Evolutionary conservation across 2,113 vertebrate species (phyloP).

Genomic region (Pycnonotus jocosus): DNA sequence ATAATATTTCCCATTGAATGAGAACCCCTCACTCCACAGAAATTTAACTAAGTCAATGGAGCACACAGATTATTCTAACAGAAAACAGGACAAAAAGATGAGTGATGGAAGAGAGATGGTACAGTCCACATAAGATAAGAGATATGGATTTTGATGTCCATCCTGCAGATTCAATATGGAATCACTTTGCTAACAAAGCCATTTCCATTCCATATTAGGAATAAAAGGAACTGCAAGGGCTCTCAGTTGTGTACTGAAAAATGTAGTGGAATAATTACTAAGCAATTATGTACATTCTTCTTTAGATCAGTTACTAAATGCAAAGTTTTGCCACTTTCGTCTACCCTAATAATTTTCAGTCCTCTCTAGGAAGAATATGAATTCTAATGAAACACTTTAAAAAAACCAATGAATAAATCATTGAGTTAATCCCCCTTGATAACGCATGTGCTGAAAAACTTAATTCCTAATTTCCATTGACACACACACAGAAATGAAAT

Average conservation of each 20-base stretch:
- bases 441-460: background rate
- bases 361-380: background rate
- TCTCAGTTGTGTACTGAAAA: background rate
- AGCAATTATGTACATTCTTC: background rate
- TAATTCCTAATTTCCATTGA: constrained; percentile 28
- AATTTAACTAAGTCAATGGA: background rate
- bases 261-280: background rate
- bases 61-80: background rate
- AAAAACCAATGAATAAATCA: constrained; percentile 40
- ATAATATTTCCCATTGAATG: background rate
- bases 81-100: background rate
- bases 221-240: background rate
- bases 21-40: background rate
- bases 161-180: background rate
- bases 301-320: background rate
- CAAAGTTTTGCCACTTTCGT: background rate
- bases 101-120: background rate
- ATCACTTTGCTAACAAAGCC: background rate
- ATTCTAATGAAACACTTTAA: constrained; percentile 41
- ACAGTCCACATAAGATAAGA: background rate
- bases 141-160: background rate
- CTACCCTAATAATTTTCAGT: background rate
- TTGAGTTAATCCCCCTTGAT: constrained; percentile 6
- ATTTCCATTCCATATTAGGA: background rate
- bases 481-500: background rate